Conservation (phyloP, 1,140 invertebrate genomes). For the Drosophila chauvacae region DNA sequence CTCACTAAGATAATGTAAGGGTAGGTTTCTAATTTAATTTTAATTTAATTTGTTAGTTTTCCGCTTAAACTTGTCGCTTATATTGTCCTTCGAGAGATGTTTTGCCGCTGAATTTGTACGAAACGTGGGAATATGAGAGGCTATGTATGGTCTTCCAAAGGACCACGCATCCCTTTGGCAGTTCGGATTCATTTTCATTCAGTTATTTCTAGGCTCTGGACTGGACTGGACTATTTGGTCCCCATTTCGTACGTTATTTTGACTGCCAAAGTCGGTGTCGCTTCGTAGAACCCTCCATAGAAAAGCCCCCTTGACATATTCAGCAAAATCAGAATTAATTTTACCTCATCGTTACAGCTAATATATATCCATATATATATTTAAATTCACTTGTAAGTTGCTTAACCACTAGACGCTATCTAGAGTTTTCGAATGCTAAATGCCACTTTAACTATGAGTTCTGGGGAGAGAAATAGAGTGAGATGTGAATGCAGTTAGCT, state of each 20-base stretch:
- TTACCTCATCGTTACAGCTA: slow-evolving; percentile 1
- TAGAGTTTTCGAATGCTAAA: slow-evolving; percentile 59
- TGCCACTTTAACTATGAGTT: slow-evolving; percentile 69
- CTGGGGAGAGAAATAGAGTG: slow-evolving; percentile 19
- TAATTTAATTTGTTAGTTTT: slow-evolving; percentile 41
- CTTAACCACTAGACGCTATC: slow-evolving; percentile 64
- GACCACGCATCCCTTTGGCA: slow-evolving; percentile 16
- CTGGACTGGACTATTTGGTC: slow-evolving; percentile 58
- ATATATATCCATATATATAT: slow-evolving; percentile 33
- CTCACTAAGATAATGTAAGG: slow-evolving; percentile 37
- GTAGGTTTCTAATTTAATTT: slow-evolving; percentile 12
- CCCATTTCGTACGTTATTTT: slow-evolving; percentile 34
- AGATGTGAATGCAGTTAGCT: slow-evolving; percentile 48
- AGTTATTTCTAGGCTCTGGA: slow-evolving; percentile 40
- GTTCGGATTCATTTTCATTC: slow-evolving; percentile 18
- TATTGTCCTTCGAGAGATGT: slow-evolving; percentile 45
- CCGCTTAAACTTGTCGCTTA: slow-evolving; percentile 26
- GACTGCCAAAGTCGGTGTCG: slow-evolving; percentile 28
- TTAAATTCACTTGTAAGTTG: slow-evolving; percentile 52
- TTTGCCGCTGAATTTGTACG: slow-evolving; percentile 25
- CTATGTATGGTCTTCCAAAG: neutral
- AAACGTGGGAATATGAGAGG: slow-evolving; percentile 25
- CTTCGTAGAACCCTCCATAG: neutral
- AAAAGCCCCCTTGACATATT: neutral
- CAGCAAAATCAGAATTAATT: slow-evolving; percentile 6